Conservation (phyloP, 2,888 invertebrate genomes). For the Drosophila rubida region DNA sequence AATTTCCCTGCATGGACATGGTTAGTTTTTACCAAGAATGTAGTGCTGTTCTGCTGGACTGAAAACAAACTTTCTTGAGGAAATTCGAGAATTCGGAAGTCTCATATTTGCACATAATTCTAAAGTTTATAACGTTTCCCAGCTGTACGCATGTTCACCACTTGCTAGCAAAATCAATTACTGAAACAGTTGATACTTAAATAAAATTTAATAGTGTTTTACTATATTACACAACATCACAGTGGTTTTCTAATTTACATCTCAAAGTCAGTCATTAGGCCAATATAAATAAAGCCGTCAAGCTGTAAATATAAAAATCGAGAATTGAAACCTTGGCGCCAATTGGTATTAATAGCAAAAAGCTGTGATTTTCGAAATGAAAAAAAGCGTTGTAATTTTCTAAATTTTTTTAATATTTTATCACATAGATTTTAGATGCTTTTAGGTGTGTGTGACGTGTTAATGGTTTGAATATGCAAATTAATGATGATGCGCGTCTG, state of each 20-base stretch:
- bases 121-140: no score
- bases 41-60: no score
- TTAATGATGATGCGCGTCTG: constrained; percentile 29
- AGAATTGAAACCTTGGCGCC: constrained; percentile 4
- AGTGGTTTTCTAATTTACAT: constrained; percentile 30
- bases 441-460: constrained; percentile 18
- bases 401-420: constrained; percentile 44
- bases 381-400: constrained; percentile 24
- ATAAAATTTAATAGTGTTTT: not conserved
- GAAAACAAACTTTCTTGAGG: no score
- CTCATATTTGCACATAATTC: no score
- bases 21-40: no score
- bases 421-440: constrained; percentile 51
- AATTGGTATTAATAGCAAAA: constrained; percentile 2
- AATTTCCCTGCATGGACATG: no score
- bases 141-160: no score
- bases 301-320: constrained; percentile 65
- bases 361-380: constrained; percentile 29
- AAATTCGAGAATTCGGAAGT: no score
- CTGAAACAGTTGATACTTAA: not conserved
- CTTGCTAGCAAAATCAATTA: not conserved
- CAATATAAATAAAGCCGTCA: constrained; percentile 70
- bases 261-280: constrained; percentile 26
- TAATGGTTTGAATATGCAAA: constrained; percentile 27
- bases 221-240: constrained; percentile 49